Percentiles rank a stretch among this genome's conserved stretches.
Conservation (phyloP, 2,113 vertebrate species). For the Diglossa brunneiventris region DNA sequence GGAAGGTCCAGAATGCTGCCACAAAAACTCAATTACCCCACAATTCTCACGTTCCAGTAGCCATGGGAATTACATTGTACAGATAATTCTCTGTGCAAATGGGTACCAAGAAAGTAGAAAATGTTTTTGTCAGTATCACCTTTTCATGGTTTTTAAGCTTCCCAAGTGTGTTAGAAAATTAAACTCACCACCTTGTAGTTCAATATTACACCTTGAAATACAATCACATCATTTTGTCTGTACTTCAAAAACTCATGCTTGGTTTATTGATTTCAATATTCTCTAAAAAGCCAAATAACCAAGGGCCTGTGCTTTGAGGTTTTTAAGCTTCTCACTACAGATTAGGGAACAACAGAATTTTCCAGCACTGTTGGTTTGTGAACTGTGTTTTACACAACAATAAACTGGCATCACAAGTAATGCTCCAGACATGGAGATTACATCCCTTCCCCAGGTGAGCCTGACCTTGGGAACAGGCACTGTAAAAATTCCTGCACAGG, state of each 20-base stretch:
- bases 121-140: background rate
- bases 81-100: background rate
- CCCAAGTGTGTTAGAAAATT: background rate
- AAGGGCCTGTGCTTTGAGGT: background rate
- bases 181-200: background rate
- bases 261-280: conserved; percentile 43
- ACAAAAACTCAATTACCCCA: background rate
- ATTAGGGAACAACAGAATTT: background rate
- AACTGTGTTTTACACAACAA: background rate
- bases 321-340: background rate
- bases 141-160: background rate
- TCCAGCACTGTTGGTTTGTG: background rate
- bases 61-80: background rate
- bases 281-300: conserved; percentile 50
- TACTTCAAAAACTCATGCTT: conserved; percentile 46
- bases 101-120: background rate
- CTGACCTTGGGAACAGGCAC: background rate
- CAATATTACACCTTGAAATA: conserved; percentile 2
- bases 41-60: background rate
- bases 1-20: background rate
- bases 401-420: background rate
- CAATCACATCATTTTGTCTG: background rate
- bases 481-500: background rate
- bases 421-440: background rate
- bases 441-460: background rate